These are phyloP conservation scores for Athene cunicularia DNA, from an alignment of 2,113 vertebrate genomes.

Conservation along the genomic window DNA sequence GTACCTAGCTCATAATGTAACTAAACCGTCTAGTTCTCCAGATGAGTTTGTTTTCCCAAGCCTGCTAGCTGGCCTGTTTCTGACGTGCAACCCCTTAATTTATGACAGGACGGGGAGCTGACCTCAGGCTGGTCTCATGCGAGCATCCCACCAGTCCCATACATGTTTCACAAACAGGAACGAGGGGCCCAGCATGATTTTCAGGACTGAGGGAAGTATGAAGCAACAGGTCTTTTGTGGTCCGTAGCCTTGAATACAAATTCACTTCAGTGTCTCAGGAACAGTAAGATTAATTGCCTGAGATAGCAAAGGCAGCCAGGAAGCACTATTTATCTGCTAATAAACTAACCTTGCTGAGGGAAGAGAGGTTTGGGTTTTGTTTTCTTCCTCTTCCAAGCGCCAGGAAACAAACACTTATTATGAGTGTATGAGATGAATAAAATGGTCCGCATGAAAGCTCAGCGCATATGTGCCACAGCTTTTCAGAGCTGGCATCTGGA, in stretches of 20 bases:
- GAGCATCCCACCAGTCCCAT: neutral
- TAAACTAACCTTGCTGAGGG: neutral
- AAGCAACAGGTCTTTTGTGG: neutral
- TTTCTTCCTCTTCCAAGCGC: neutral
- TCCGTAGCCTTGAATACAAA: neutral
- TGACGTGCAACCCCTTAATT: neutral
- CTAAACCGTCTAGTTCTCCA: neutral
- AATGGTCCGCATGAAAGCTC: neutral
- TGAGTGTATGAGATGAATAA: neutral
- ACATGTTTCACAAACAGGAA: neutral
- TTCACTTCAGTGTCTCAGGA: neutral
- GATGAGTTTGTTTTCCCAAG: neutral
- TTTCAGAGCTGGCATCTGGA: neutral
- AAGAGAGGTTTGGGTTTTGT: neutral
- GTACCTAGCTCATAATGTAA: neutral
- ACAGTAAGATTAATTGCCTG: neutral
- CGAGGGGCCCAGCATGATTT: neutral
- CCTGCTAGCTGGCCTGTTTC: neutral
- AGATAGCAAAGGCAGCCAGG: neutral
- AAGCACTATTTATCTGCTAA: neutral
- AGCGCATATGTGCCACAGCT: neutral
- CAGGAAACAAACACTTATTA: neutral
- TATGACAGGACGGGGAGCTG: accelerated
- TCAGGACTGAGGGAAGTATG: neutral
- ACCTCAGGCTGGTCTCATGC: neutral